phyloP scores from a whole-genome alignment of 2,888 invertebrate genomes.

The Xylophagus ater region DNA sequence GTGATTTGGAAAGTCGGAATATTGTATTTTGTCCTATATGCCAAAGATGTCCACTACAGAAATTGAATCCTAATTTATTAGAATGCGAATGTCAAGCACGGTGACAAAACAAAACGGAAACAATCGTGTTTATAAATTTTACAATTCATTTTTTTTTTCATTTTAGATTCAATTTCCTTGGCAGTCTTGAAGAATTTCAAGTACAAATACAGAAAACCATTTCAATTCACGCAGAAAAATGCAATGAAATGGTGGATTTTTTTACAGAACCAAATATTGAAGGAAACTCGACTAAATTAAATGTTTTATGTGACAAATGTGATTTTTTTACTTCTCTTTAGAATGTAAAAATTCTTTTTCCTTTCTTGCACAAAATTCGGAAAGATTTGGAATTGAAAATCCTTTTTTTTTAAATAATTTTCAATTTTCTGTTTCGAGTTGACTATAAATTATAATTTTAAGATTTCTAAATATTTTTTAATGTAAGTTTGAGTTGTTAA shows the following conservation, averaged over 20 bases:
- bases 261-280: slow-evolving; percentile 24
- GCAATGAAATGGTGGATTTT: slow-evolving; percentile 25
- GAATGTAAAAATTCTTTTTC: too few species aligned
- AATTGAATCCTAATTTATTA: slow-evolving; percentile 23
- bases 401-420: too few species aligned
- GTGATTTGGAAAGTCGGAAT: slow-evolving; percentile 34
- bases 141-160: background rate
- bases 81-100: slow-evolving; percentile 37
- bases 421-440: too few species aligned
- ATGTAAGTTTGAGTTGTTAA: too few species aligned
- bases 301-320: slow-evolving; percentile 28
- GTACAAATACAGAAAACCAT: slow-evolving; percentile 20
- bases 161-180: slow-evolving; percentile 23
- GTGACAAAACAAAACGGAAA: too few species aligned
- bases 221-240: slow-evolving; percentile 24
- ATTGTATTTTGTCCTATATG: slow-evolving; percentile 46
- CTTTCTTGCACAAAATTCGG: too few species aligned
- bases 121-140: background rate
- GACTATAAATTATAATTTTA: too few species aligned
- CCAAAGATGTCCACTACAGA: slow-evolving; percentile 36
- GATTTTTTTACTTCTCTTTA: slow-evolving; percentile 29
- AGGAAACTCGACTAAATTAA: slow-evolving; percentile 14
- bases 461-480: too few species aligned
- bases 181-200: slow-evolving; percentile 19
- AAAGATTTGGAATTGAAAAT: too few species aligned